Percentiles rank a stretch among this genome's conserved stretches.
phyloP scores from a whole-genome alignment of 1,140 invertebrate genomes.

The Orchesella cincta region DNA sequence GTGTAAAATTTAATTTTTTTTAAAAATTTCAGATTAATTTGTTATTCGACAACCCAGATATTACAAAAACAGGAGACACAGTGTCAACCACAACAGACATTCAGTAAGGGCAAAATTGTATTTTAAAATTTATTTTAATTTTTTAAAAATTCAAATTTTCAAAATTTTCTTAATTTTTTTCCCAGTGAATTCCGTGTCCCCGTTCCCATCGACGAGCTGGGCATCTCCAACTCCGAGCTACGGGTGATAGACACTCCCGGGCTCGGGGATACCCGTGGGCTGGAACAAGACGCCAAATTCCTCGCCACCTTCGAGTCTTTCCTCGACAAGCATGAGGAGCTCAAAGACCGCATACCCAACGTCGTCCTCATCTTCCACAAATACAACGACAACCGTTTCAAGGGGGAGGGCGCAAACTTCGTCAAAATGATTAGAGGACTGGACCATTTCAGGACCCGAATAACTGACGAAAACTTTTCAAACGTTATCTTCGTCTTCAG shows the following conservation, averaged over 20 bases:
- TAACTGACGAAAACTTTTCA: slow-evolving; percentile 32
- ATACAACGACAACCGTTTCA: slow-evolving; percentile 36
- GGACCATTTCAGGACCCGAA: slow-evolving; percentile 13
- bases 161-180: neutral
- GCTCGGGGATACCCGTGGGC: slow-evolving; percentile 36
- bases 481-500: slow-evolving; percentile 39
- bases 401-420: slow-evolving; percentile 19
- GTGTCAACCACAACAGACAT: slow-evolving; percentile 34
- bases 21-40: slow-evolving; percentile 34
- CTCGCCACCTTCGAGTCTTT: slow-evolving; percentile 30
- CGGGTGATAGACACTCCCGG: neutral
- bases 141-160: neutral
- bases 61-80: slow-evolving; percentile 14
- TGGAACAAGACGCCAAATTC: slow-evolving; percentile 40
- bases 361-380: slow-evolving; percentile 33
- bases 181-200: slow-evolving; percentile 30
- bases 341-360: slow-evolving; percentile 31
- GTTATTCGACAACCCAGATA: slow-evolving; percentile 34
- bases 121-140: neutral
- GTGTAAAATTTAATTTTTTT: neutral
- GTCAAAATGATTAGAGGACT: slow-evolving; percentile 37
- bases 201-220: slow-evolving; percentile 22
- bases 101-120: neutral
- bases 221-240: neutral
- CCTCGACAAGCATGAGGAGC: slow-evolving; percentile 33